Evolutionary conservation across 2,113 vertebrate species (phyloP).

Genomic region (Tragelaphus scriptus): DNA sequence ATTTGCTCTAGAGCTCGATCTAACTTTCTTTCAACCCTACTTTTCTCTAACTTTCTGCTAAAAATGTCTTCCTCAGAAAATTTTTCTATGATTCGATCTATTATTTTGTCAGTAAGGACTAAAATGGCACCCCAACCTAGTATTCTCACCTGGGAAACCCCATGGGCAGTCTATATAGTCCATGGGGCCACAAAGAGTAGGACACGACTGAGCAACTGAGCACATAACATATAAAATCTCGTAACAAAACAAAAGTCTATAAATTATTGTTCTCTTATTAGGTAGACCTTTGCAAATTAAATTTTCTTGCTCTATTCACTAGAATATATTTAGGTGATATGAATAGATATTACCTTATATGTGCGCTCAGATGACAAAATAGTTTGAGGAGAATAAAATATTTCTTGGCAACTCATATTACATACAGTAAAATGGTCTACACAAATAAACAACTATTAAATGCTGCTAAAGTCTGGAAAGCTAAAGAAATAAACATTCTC

Average conservation of each 20-base stretch:
- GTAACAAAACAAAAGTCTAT: neutral
- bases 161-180: neutral
- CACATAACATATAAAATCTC: neutral
- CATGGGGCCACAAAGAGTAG: neutral
- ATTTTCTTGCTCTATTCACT: conserved; percentile 21
- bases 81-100: neutral
- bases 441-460: conserved; percentile 20
- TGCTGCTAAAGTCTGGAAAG: neutral
- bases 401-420: neutral
- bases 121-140: neutral
- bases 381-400: neutral
- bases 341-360: neutral
- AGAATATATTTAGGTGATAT: conserved; percentile 13
- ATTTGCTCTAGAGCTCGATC: neutral
- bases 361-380: neutral
- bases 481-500: neutral
- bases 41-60: neutral
- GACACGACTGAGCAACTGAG: neutral
- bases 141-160: neutral
- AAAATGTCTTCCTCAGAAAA: conserved; percentile 25
- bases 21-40: neutral
- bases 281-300: neutral
- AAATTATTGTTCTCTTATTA: neutral
- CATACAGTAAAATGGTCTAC: neutral
- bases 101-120: conserved; percentile 9